Base-by-base conservation (phyloP, 2,113 vertebrate genomes). In the Phylloscopus trochiloides region DNA sequence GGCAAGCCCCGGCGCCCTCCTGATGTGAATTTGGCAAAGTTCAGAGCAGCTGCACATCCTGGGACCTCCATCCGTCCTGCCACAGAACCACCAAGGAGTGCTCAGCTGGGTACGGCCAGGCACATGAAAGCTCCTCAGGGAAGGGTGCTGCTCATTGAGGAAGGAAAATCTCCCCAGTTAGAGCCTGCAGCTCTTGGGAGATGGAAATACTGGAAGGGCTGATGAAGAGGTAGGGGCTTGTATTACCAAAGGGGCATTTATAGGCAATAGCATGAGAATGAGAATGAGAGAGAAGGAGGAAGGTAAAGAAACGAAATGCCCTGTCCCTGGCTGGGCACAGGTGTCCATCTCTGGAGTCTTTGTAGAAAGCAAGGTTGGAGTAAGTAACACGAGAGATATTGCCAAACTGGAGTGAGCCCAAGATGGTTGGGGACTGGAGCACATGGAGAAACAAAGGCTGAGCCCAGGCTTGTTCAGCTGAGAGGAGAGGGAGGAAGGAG, bases 1-100 rank as follows among this genome's bases (percentile, higher is more conserved):
- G 4, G 95, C 42, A 99, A 99, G 88, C 98, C 98, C 43, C 97
- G 47, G 85, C 97, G 98, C 6, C 98, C 98, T 48, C 98, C 98
- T 10, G 42, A 17, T 0, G 97, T 99, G 80, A 97, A 97, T 78
- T 97, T 99, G 90, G 92, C 98, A 55, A 97, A 90, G 12, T 98
- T 96, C 6, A 8, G 76, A 29, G 91, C 16, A 24, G 63, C 59
- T 67, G 50, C 93, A 25, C 4, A 0, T 66, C 71, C 43, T 40
- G 40, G 43, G 57, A 8, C 1, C 2, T 18, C 48, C 1, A 0
- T 26, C 51, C 2, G 0, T 48, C 71, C 67, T 67, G 88, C 78
- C 17, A 14, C 1, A 1, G 51, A 55, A 28, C 67, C 78, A 36
- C 52, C 70, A 18, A 67, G 85, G 51, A 82, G 43, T 1, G 2